Conservation (phyloP, 2,113 vertebrate genomes). For the Oceanites oceanicus region DNA sequence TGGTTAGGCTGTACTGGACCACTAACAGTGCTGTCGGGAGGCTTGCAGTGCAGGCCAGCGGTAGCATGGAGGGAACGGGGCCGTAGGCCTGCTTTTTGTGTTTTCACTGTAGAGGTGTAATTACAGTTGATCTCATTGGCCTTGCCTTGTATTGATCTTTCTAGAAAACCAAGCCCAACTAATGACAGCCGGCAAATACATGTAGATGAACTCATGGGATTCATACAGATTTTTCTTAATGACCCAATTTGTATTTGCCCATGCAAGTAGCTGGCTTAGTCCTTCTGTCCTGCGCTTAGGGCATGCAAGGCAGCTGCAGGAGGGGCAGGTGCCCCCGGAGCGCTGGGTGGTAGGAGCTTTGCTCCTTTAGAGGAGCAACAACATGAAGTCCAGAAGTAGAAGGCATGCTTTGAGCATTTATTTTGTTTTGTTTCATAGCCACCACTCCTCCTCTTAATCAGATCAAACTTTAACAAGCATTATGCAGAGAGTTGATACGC, state of each 20-base stretch:
- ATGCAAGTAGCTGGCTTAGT: neutral
- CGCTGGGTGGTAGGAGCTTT: neutral
- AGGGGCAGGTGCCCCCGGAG: neutral
- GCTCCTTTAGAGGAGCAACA: neutral
- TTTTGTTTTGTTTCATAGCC: neutral
- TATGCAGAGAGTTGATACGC: neutral
- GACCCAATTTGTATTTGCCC: neutral
- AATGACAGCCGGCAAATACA: fast-evolving
- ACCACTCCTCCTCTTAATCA: neutral
- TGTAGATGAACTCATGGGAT: neutral
- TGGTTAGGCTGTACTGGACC: neutral
- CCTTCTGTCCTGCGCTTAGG: neutral
- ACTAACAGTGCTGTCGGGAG: fast-evolving
- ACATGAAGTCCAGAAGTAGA: neutral
- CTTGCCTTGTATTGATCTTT: neutral
- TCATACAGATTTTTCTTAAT: neutral
- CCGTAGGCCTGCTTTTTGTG: neutral
- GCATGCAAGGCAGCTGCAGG: neutral
- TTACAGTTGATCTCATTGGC: neutral
- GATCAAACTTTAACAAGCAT: neutral
- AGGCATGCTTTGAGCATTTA: neutral
- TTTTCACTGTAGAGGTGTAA: neutral
- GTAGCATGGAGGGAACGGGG: neutral
- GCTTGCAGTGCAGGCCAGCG: neutral
- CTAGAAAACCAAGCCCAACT: neutral